Conservation (phyloP, 2,888 invertebrate genomes). For the Branchipolynoe longqiensis region DNA sequence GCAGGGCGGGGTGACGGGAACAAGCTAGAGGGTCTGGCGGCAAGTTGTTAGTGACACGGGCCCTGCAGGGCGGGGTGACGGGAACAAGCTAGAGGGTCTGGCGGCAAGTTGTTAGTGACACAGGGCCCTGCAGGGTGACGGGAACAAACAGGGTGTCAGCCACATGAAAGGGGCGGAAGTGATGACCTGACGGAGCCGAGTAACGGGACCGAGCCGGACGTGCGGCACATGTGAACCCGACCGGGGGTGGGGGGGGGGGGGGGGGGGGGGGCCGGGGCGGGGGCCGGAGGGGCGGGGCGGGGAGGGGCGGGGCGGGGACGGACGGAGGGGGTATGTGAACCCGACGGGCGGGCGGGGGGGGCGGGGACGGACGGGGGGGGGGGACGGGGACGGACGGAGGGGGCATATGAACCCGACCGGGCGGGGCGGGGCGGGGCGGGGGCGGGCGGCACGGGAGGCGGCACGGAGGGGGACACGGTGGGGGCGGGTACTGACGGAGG, state of each 20-base stretch:
- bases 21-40: neutral
- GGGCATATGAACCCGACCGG: neutral
- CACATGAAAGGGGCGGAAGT: conserved; percentile 55
- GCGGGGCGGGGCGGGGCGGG: neutral
- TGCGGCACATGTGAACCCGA: conserved; percentile 31
- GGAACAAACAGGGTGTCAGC: neutral
- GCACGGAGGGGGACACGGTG: too few species aligned
- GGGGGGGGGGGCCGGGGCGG: neutral
- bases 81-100: neutral
- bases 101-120: too few species aligned
- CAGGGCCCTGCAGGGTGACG: neutral
- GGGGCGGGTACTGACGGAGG: neutral
- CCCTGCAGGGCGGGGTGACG: neutral
- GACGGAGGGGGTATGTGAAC: neutral
- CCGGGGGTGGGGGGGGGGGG: neutral
- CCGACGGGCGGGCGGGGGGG: too few species aligned
- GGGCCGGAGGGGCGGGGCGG: neutral
- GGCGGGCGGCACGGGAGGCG: neutral
- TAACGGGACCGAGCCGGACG: conserved; percentile 46
- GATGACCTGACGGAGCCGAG: conserved; percentile 44
- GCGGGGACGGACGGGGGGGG: neutral
- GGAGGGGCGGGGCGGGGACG: neutral
- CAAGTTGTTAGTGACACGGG: too few species aligned
- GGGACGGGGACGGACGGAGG: neutral
- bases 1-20: neutral